Evolutionary conservation across 2,888 invertebrate species (phyloP).

Genomic region (Leptopilina syphax): DNA sequence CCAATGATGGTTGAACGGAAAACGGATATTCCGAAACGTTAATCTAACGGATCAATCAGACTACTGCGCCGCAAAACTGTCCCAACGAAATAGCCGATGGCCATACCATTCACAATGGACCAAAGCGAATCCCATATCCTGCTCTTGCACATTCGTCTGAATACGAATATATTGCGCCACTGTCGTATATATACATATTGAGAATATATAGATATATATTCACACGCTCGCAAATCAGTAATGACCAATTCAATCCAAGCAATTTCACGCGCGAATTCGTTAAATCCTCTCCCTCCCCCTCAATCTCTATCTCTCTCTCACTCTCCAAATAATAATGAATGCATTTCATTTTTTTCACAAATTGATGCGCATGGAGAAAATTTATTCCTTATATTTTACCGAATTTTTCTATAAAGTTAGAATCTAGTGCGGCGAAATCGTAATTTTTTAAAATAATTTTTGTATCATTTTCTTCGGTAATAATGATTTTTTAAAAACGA

Average conservation of each 20-base stretch:
- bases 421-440: too few species aligned
- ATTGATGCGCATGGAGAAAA: too few species aligned
- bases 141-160: not conserved
- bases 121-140: slow-evolving; percentile 32
- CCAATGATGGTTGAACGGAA: not conserved
- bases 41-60: slow-evolving; percentile 41
- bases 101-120: slow-evolving; percentile 10
- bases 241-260: slow-evolving; percentile 61
- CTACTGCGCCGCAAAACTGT: slow-evolving; percentile 31
- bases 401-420: too few species aligned
- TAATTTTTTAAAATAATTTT: too few species aligned
- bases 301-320: not conserved
- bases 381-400: too few species aligned
- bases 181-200: slow-evolving; percentile 10
- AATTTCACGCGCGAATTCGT: slow-evolving; percentile 61
- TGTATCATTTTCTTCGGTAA: too few species aligned
- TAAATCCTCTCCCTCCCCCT: slow-evolving; percentile 42
- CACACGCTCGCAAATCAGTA: slow-evolving; percentile 57
- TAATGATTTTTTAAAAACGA: too few species aligned
- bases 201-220: slow-evolving; percentile 18
- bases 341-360: not conserved
- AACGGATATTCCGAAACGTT: slow-evolving; percentile 36
- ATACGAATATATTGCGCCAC: slow-evolving; percentile 17
- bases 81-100: slow-evolving; percentile 15
- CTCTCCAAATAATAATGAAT: not conserved